Conservation (phyloP, 1,140 invertebrate species). For the Littorina saxatilis region DNA sequence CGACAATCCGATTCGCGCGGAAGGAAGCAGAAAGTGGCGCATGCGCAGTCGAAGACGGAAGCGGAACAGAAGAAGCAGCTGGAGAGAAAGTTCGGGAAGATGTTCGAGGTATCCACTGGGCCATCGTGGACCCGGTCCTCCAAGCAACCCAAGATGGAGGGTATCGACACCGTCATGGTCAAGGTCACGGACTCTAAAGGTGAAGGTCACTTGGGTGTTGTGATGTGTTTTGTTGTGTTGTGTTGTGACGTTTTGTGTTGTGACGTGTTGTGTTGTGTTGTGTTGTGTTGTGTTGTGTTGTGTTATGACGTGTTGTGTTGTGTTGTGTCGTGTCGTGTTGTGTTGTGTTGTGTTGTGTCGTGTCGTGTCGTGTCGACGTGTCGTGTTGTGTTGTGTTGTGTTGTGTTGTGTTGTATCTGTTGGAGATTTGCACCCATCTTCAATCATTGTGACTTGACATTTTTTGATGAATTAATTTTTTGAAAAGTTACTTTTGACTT, state of each 20-base stretch:
- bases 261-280: not conserved
- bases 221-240: not conserved
- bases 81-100: conserved; percentile 49
- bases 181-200: conserved; percentile 51
- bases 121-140: conserved; percentile 35
- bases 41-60: conserved; percentile 38
- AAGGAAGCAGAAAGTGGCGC: conserved; percentile 8
- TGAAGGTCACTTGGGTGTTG: conserved; percentile 24
- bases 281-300: not conserved
- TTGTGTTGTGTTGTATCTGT: too few relatives aligned
- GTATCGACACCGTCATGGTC: conserved; percentile 58
- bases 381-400: too few relatives aligned
- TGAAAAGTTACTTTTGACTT: too few relatives aligned
- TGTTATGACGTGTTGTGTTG: not conserved
- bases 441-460: too few relatives aligned
- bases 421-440: too few relatives aligned
- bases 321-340: not conserved
- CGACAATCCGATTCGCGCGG: not conserved
- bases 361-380: too few relatives aligned
- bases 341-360: too few relatives aligned
- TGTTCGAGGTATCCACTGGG: conserved; percentile 54
- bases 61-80: conserved; percentile 51
- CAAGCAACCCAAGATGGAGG: conserved; percentile 65
- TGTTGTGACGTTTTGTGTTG: not conserved
- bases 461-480: too few relatives aligned